Base-by-base conservation (phyloP, 2,797 vertebrate species). In the Picus viridis region DNA sequence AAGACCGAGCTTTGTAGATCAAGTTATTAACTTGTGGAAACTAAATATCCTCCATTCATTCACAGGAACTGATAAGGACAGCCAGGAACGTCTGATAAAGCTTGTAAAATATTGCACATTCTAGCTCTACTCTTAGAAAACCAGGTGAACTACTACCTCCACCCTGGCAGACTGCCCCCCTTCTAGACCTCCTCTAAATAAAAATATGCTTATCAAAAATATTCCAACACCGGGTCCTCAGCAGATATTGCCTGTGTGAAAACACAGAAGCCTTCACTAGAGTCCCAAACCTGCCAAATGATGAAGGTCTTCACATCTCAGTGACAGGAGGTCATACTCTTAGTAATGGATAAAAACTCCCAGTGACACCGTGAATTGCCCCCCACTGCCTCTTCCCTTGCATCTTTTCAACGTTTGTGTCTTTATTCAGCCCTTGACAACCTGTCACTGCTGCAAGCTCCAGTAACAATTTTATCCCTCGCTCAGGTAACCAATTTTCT, bases 381-480 rank as follows among this genome's bases (percentile, higher is more conserved):
- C 12, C 4, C 41, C 3, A 5, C 36, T 51, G 41, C 14, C n/a
- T 64, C 39, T 81, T 80, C 20, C 29, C 30, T 86, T 57, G 17
- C 30, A 36, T 76, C 56, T 62, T 95, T 86, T 91, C 89, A 92
- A 81, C 57, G 86, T 61, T 67, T 75, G 36, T 15, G 36, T 65
- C 32, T 76, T 84, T 76, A 81, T 43, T 47, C 74, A 84, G 36
- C 9, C 34, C 39, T 91, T 47, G 41, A 88, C 57, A 92, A 27
- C n/a, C 29, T 89, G 81, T 34, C 26, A 64, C 7, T 54, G 12
- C 47, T 72, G 53, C 89, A 36, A 71, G 15, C 8, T 76, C 68
- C 34, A 30, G 16, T 29, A 67, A 63, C 43, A 63, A 76, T 23
- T 41, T 64, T 62, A 49, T 62, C 20, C 7, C 2, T 51, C 24